A percentile compares a stretch with the other conserved stretches of the same genome.
Evolutionary conservation across 1,140 invertebrate genomes (phyloP).

Genomic region (Drosophila teissieri): DNA sequence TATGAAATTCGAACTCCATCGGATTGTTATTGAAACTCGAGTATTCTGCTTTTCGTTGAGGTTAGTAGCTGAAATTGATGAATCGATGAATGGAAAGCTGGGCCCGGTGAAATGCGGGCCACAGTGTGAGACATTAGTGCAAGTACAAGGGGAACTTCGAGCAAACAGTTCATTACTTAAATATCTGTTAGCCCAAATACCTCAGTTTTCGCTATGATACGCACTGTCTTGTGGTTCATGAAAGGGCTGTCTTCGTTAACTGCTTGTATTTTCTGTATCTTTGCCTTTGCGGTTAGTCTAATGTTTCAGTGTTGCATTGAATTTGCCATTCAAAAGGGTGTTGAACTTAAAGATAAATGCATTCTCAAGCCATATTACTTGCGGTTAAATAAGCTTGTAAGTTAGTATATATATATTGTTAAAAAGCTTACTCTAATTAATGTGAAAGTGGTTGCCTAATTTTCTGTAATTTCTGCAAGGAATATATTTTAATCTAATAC

Average conservation of each 20-base stretch:
- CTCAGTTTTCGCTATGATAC: not conserved
- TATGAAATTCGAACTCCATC: constrained; percentile 64
- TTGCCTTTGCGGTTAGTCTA: constrained; percentile 14
- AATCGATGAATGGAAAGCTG: constrained; percentile 27
- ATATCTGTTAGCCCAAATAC: too few species aligned
- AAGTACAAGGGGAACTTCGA: not conserved
- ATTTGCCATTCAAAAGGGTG: not conserved
- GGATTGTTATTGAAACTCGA: constrained; percentile 43
- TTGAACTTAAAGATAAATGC: not conserved
- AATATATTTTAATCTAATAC: too few species aligned
- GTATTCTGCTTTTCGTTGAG: constrained; percentile 20
- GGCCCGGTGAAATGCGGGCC: constrained; percentile 5
- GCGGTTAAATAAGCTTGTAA: not conserved
- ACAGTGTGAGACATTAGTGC: constrained; percentile 19
- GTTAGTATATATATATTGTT: too few species aligned
- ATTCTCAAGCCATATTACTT: too few species aligned
- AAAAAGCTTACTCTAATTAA: too few species aligned
- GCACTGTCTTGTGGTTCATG: constrained; percentile 4
- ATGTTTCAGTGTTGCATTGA: not conserved
- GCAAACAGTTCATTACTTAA: too few species aligned
- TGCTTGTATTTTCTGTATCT: not conserved
- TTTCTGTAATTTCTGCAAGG: too few species aligned
- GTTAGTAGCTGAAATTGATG: constrained; percentile 30
- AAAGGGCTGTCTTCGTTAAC: constrained; percentile 3
- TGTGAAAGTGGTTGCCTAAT: too few species aligned